Conservation (phyloP, 1,140 invertebrate genomes). For the Branchinecta lindahli region DNA sequence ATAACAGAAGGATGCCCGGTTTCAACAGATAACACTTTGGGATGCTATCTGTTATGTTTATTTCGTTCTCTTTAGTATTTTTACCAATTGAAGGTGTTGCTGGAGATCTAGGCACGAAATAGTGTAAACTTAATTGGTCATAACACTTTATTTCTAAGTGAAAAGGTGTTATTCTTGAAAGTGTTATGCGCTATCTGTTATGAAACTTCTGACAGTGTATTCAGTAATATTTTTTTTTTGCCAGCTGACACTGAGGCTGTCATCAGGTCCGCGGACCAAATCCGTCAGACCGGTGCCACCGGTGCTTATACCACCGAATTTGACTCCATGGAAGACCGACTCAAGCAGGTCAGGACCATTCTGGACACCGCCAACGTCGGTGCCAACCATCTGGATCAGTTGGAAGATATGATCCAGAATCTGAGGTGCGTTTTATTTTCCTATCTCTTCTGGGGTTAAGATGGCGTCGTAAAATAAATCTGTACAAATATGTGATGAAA, state of each 20-base stretch:
- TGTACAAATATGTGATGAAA: not conserved
- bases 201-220: no score
- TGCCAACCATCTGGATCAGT: constrained; percentile 50
- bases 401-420: constrained; percentile 39
- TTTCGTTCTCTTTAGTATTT: no score
- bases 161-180: no score
- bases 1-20: no score
- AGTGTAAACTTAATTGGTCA: no score
- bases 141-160: no score
- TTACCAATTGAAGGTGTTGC: no score
- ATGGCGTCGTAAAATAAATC: not conserved
- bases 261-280: constrained; percentile 69
- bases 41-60: no score
- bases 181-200: no score
- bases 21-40: no score
- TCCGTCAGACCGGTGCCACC: constrained; percentile 78
- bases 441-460: not conserved
- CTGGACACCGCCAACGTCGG: constrained; percentile 58
- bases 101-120: no score
- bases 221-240: constrained; percentile 16
- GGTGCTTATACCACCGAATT: constrained; percentile 89
- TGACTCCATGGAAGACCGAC: constrained; percentile 66
- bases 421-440: constrained; percentile 33
- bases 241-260: constrained; percentile 44
- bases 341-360: constrained; percentile 57